A percentile compares a stretch with the other conserved stretches of the same genome.
These are phyloP conservation scores for Rallus limicola DNA, from an alignment of 2,113 vertebrate species.

Conservation along the genomic window DNA sequence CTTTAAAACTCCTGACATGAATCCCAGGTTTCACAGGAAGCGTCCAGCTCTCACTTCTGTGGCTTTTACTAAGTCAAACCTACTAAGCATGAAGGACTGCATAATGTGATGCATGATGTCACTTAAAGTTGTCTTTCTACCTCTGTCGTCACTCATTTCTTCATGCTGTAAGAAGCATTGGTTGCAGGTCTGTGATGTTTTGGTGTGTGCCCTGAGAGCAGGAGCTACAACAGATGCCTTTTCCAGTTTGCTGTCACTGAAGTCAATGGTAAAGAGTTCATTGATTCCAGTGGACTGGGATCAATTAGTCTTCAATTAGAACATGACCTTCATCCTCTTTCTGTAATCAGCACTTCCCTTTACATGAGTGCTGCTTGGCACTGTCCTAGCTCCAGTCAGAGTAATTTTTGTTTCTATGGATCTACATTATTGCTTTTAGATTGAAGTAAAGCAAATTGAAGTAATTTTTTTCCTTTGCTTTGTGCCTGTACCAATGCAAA, in stretches of 20 bases:
- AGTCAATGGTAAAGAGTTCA: not conserved
- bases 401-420: not conserved
- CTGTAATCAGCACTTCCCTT: not conserved
- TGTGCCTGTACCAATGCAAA: not conserved
- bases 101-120: rapidly evolving
- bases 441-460: not conserved
- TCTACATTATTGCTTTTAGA: not conserved
- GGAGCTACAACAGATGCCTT: not conserved
- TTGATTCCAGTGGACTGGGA: not conserved
- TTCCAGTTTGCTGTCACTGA: not conserved
- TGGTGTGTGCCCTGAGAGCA: not conserved
- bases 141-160: not conserved
- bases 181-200: not conserved
- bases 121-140: not conserved
- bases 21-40: not conserved
- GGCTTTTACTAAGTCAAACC: not conserved
- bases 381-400: not conserved
- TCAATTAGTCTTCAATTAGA: conserved; percentile 38
- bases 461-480: not conserved
- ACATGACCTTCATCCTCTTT: not conserved
- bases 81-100: rapidly evolving
- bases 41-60: not conserved
- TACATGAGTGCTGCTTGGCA: not conserved
- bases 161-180: not conserved
- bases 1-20: not conserved